Percentiles rank a stretch among this genome's conserved stretches.
These are phyloP conservation scores for Brenthis ino DNA, from an alignment of 2,888 invertebrate genomes.

Conservation along the genomic window DNA sequence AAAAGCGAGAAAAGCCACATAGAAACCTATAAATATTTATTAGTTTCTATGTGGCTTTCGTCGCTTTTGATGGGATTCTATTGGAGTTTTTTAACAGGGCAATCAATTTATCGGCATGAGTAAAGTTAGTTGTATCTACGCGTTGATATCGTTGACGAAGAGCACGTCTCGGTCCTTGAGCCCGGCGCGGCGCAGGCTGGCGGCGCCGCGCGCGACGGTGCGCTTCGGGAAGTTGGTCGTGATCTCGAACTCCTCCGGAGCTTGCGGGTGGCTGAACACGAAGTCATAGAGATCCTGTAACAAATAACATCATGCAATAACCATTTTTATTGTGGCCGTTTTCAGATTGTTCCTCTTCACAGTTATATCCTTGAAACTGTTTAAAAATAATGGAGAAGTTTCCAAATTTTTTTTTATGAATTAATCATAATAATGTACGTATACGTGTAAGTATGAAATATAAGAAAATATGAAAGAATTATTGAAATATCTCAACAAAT, in stretches of 20 bases:
- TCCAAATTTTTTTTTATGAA: not conserved
- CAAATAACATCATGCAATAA: constrained; percentile 42
- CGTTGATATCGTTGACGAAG: constrained; percentile 97
- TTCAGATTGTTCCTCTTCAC: no score
- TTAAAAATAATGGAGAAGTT: no score
- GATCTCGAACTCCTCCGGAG: constrained; percentile 96
- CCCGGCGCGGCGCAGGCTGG: constrained; percentile 88
- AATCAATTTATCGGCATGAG: not conserved
- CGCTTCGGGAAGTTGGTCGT: constrained; percentile 97
- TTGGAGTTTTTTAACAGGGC: no score
- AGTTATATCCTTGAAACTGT: no score
- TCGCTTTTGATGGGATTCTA: no score
- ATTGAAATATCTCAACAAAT: no score
- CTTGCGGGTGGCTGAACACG: constrained; percentile 96
- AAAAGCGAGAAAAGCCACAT: no score
- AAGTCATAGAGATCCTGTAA: constrained; percentile 94
- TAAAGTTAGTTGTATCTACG: constrained; percentile 62
- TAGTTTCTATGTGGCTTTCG: no score
- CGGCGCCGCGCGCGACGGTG: constrained; percentile 85
- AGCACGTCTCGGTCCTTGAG: constrained; percentile 95
- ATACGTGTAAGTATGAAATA: not conserved
- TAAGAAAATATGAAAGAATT: no score
- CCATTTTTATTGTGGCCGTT: no score
- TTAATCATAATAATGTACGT: not conserved
- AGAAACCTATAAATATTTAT: no score